Conservation (phyloP, 2,888 invertebrate genomes). For the Drosophila birchii region DNA sequence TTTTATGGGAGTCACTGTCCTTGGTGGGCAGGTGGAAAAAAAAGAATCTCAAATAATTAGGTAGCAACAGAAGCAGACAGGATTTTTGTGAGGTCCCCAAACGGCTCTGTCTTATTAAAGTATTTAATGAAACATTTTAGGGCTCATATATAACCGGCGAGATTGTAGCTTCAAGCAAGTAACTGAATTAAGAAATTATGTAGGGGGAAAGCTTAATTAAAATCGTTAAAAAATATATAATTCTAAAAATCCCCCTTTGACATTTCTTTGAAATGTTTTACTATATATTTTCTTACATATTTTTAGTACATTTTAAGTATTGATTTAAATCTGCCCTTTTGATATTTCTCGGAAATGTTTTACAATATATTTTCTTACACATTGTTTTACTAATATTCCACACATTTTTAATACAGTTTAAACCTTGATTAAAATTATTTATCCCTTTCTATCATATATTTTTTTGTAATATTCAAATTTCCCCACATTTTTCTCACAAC, state of each 20-base stretch:
- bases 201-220: not conserved
- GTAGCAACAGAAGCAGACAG: constrained; percentile 14
- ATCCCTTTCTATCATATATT: not conserved
- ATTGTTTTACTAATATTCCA: too few species aligned
- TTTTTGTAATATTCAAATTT: not conserved
- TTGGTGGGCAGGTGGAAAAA: constrained; percentile 22
- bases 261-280: too few species aligned
- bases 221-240: not conserved
- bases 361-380: too few species aligned
- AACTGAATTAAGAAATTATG: not conserved
- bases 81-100: constrained; percentile 10
- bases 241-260: not conserved
- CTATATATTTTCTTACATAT: too few species aligned
- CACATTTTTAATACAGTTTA: too few species aligned
- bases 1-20: constrained; percentile 40
- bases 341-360: too few species aligned
- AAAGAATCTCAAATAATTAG: constrained; percentile 42
- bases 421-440: not conserved
- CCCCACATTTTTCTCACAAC: not conserved
- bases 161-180: not conserved
- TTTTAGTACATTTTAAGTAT: accelerated
- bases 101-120: constrained; percentile 29
- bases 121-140: constrained; percentile 12
- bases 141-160: not conserved
- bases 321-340: not conserved